Conservation (phyloP, 2,797 vertebrate species). For the Taeniopygia guttata region DNA sequence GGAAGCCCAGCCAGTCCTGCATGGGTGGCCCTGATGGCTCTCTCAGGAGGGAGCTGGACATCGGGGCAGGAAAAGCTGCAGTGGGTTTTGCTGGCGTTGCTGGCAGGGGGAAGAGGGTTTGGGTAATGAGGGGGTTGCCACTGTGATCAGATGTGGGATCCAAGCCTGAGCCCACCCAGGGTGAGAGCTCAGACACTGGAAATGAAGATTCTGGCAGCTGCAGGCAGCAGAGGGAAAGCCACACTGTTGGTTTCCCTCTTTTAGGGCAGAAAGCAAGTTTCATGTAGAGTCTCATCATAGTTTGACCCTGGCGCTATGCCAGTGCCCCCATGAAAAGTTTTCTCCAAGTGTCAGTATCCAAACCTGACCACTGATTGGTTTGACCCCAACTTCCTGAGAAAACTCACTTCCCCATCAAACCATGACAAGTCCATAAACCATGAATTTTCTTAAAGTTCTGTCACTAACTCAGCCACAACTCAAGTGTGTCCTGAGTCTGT, state of each 20-base stretch:
- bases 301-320: no score
- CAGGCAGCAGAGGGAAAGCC: neutral
- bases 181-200: neutral
- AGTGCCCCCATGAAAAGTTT: no score
- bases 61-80: neutral
- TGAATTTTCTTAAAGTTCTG: neutral
- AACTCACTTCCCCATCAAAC: no score
- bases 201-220: neutral
- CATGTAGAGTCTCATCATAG: fast-evolving
- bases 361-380: no score
- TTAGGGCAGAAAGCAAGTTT: neutral
- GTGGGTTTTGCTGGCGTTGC: neutral
- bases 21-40: neutral
- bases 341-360: no score
- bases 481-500: neutral
- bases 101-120: neutral
- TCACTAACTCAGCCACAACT: neutral
- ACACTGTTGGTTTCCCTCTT: neutral
- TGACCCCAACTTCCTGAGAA: no score
- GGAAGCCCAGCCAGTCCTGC: neutral
- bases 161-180: neutral
- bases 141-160: neutral
- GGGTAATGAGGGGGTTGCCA: neutral
- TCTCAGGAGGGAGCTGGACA: neutral
- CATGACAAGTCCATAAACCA: neutral